Evolutionary conservation across 1,140 invertebrate genomes (phyloP), one percentile per base, ranked within the genome.

Genomic region (Plutomurus gul): DNA sequence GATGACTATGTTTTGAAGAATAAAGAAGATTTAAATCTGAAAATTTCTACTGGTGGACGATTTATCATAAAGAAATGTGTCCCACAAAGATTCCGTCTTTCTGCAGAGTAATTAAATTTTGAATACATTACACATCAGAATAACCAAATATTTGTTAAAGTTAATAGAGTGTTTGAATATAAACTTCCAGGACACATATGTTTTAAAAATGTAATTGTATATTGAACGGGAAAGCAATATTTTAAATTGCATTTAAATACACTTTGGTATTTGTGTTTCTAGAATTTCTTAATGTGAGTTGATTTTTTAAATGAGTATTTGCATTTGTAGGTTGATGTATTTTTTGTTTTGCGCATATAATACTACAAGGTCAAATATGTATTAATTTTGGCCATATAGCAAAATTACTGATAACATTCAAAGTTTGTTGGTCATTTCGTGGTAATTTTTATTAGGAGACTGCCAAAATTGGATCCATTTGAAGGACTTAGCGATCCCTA

Each of bases 1-100:
- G 81, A 82, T 40, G 22, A 82, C 1, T 82, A 74, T 30, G 78
- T 82, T 47, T 22, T 51, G 47, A 71, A 36, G 8, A 60, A 75
- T 4, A 78, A 77, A 25, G 46, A 72, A 71, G 39, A 75, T 43
- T 2, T 75, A 0, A 47, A n/a, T 11, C 33, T 78, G 11, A 43
- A 22, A 2, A 39, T 78, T 4, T 25, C 47, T 56, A 20, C 8
- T 25, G 60, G n/a, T 46, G 79, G 79, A 4, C 10, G 0, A 4
- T 22, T 80, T 3, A 0, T 22, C 1, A 76, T 80, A 8, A 60
- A 46, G n/a, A 70, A 74, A 40, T 65, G 47, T 11, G 22, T 10
- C 18, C 75, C 75, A 77, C 20, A 43, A 3, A 7, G 6, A 22
- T 77, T 81, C 49, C 22, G 20, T 20, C 27, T 81, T 0, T 77